These are phyloP conservation scores for Pantelozetes paolii DNA, from an alignment of 2,888 invertebrate genomes.

Conservation along the genomic window DNA sequence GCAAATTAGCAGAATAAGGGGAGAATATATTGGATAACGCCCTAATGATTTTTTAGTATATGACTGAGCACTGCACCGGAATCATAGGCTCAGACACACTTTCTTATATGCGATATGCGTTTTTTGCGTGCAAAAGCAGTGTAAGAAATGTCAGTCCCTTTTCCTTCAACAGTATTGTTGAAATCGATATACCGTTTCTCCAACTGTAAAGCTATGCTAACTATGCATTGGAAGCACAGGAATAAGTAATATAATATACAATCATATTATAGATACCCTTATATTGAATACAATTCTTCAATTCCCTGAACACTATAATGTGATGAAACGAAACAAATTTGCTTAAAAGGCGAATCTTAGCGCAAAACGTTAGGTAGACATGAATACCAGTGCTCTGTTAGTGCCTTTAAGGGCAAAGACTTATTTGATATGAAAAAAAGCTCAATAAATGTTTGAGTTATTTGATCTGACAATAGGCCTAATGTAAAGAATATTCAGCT, in stretches of 20 bases:
- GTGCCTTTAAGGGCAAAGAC: slow-evolving; percentile 2
- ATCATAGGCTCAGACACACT: no score
- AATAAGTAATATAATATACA: background rate
- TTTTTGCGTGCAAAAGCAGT: slow-evolving; percentile 1
- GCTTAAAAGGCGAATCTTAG: slow-evolving; percentile 27
- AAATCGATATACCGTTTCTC: slow-evolving; percentile 16
- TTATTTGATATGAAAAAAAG: background rate
- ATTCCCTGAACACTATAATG: slow-evolving; percentile 21
- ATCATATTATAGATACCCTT: slow-evolving; percentile 11
- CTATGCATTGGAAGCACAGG: background rate
- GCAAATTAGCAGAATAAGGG: no score
- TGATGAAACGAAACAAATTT: slow-evolving; percentile 32
- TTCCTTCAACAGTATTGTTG: slow-evolving; percentile 1
- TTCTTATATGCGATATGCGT: slow-evolving; percentile 5
- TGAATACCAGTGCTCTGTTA: background rate
- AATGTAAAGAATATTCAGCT: no score
- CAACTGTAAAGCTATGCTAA: slow-evolving; percentile 26
- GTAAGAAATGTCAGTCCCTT: background rate
- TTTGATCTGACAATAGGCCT: slow-evolving; percentile 18
- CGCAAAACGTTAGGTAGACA: background rate
- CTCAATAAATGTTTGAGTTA: slow-evolving; percentile 27
- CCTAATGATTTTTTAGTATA: slow-evolving; percentile 1
- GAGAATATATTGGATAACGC: background rate
- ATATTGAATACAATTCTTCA: background rate
- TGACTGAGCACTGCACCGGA: background rate